phyloP scores from a whole-genome alignment of 2,113 vertebrate genomes.

The Riparia riparia region DNA sequence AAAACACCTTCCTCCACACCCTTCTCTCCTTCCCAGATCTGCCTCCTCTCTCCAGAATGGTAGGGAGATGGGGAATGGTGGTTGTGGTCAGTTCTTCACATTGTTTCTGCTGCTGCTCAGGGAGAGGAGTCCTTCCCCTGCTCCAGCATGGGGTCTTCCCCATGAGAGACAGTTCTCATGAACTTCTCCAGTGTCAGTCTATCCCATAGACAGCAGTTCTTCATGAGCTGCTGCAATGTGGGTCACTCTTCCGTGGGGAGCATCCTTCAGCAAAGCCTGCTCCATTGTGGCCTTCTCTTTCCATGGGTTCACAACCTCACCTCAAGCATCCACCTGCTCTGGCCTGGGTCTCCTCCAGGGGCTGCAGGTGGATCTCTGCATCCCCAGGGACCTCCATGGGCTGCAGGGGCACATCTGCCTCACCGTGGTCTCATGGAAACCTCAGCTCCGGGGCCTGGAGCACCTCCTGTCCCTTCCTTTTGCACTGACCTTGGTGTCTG shows the following conservation, averaged over 20 bases:
- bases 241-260: not conserved
- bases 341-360: accelerated
- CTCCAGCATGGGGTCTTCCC: accelerated
- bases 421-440: not conserved
- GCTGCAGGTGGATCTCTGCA: not conserved
- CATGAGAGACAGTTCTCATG: not conserved
- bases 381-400: not conserved
- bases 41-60: accelerated
- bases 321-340: not conserved
- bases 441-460: not conserved
- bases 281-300: not conserved
- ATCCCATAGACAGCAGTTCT: not conserved
- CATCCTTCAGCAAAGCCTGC: not conserved
- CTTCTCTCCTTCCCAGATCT: not conserved
- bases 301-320: not conserved
- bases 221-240: not conserved
- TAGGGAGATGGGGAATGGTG: not conserved
- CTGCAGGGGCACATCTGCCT: not conserved
- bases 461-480: accelerated
- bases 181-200: not conserved
- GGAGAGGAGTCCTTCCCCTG: not conserved
- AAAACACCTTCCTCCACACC: not conserved
- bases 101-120: not conserved
- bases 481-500: accelerated
- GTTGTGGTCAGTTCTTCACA: not conserved